A percentile compares a stretch with the other conserved stretches of the same genome.
Evolutionary conservation across 1,140 invertebrate species (phyloP).

Genomic region (Ips nitidus): DNA sequence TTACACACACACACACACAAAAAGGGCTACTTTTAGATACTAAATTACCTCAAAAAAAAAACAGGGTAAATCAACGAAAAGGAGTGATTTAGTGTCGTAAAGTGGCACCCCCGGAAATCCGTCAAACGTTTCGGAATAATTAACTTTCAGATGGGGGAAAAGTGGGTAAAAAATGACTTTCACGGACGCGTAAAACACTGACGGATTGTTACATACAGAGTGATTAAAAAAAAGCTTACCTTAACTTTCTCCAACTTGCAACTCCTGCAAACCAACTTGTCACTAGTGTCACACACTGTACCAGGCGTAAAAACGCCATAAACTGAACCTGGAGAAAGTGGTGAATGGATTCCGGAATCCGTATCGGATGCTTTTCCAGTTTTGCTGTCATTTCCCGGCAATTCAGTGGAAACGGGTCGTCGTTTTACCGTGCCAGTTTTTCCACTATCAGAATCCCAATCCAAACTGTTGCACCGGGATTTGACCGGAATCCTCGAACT

Average conservation of each 20-base stretch:
- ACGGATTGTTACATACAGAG: too few species aligned
- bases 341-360: conserved; percentile 62
- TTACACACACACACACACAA: too few species aligned
- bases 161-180: too few species aligned
- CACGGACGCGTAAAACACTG: too few species aligned
- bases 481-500: conserved; percentile 28
- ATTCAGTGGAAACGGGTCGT: conserved; percentile 57
- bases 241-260: not conserved
- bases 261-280: not conserved
- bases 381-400: conserved; percentile 3
- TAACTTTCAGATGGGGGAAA: too few species aligned
- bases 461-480: conserved; percentile 52
- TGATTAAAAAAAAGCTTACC: not conserved
- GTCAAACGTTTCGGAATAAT: too few species aligned
- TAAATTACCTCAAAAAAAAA: too few species aligned
- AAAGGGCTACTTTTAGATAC: too few species aligned
- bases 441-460: conserved; percentile 69
- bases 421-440: conserved; percentile 67
- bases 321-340: conserved; percentile 55
- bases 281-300: not conserved
- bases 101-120: too few species aligned
- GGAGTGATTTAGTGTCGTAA: too few species aligned
- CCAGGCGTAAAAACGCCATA: conserved; percentile 37
- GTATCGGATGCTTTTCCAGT: conserved; percentile 55
- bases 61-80: too few species aligned